phyloP scores from a whole-genome alignment of 2,113 vertebrate species.

The Gavialis gangeticus region DNA sequence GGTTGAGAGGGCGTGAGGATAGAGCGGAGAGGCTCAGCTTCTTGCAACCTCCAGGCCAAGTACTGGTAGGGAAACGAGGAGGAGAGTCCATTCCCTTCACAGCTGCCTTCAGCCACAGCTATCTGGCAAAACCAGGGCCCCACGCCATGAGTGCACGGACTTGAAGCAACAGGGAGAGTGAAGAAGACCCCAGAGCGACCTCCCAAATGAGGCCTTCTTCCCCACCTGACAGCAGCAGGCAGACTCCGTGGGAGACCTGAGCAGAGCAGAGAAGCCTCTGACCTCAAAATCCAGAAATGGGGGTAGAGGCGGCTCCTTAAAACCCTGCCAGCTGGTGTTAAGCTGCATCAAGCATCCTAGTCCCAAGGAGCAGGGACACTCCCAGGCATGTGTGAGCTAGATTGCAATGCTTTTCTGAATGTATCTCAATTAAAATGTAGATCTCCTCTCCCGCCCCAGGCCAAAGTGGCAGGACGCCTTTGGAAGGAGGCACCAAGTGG shows the following conservation, averaged over 20 bases:
- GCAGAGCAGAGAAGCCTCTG: neutral
- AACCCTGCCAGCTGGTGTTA: neutral
- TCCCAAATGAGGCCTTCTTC: neutral
- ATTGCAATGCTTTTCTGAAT: conserved; percentile 35
- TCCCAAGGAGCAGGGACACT: conserved; percentile 3
- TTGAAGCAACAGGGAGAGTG: neutral
- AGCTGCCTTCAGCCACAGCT: too few relatives aligned
- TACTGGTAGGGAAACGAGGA: too few relatives aligned
- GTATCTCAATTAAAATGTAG: conserved; percentile 69
- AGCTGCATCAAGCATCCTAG: neutral
- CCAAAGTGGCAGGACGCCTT: conserved; percentile 20
- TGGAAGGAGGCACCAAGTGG: conserved; percentile 21
- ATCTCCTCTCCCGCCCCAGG: conserved; percentile 40
- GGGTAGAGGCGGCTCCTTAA: neutral
- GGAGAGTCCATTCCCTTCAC: too few relatives aligned
- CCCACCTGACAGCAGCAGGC: neutral
- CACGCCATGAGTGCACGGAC: rapidly evolving
- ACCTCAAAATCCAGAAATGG: neutral
- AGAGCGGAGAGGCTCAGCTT: too few relatives aligned
- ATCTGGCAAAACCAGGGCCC: neutral
- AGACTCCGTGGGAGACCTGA: neutral
- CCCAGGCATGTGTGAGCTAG: conserved; percentile 28
- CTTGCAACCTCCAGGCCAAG: too few relatives aligned
- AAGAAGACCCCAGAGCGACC: neutral
- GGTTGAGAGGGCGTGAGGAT: too few relatives aligned